Percentiles rank a stretch among this genome's conserved stretches.
Conservation (phyloP, 2,797 vertebrate genomes). For the Pelodytes ibericus region DNA sequence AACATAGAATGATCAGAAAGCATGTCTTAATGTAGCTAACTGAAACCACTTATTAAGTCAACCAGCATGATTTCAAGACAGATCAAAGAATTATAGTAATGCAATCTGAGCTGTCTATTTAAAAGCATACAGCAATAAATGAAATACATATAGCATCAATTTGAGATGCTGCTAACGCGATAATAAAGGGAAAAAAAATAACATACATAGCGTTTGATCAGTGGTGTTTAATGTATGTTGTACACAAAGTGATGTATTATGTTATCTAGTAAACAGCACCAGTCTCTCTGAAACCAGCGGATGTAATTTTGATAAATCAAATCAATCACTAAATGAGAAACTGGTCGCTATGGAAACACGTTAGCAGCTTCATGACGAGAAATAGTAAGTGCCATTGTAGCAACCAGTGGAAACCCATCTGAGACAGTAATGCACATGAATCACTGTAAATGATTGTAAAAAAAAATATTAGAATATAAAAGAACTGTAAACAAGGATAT, state of each 20-base stretch:
- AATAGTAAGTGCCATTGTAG: background rate
- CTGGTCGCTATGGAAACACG: background rate
- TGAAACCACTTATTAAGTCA: background rate
- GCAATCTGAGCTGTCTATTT: background rate
- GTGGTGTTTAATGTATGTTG: background rate
- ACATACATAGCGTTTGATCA: background rate
- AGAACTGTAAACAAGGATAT: no score
- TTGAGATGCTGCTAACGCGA: background rate
- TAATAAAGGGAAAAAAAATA: background rate
- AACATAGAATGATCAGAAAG: background rate
- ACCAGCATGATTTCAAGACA: background rate
- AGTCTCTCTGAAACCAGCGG: background rate
- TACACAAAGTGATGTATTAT: background rate
- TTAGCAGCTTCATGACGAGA: background rate
- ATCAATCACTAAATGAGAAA: background rate
- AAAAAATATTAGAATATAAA: no score
- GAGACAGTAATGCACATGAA: no score
- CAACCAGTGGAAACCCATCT: background rate
- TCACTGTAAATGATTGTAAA: no score
- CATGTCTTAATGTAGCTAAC: background rate
- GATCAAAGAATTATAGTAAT: background rate
- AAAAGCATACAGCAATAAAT: background rate
- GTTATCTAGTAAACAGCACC: background rate
- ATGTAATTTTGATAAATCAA: background rate
- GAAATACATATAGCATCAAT: background rate